These are phyloP conservation scores for Petrocephalus sullivani DNA, from an alignment of 2,797 vertebrate genomes.

Conservation along the genomic window DNA sequence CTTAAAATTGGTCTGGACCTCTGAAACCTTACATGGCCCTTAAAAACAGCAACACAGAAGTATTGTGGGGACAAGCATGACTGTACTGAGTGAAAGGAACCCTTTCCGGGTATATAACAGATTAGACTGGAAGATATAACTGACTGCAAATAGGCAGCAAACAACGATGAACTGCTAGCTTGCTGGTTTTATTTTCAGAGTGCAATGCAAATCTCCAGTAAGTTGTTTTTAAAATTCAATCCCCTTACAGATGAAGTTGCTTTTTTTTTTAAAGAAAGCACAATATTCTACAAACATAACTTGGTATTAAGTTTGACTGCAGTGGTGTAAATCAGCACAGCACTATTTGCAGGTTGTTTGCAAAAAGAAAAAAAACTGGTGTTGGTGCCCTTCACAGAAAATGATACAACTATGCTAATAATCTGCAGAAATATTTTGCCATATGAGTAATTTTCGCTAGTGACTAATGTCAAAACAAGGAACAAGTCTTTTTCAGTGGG, in stretches of 20 bases:
- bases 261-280: background rate
- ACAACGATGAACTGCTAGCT: background rate
- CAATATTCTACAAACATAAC: background rate
- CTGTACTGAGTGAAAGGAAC: background rate
- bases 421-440: background rate
- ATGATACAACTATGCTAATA: background rate
- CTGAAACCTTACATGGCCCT: background rate
- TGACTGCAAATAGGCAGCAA: background rate
- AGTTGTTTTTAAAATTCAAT: background rate
- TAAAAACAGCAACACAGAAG: background rate
- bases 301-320: background rate
- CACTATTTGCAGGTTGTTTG: background rate
- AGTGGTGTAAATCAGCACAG: background rate
- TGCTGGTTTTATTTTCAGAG: background rate
- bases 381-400: background rate
- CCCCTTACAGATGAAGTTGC: background rate
- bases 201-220: background rate
- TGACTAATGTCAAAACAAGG: constrained; percentile 1
- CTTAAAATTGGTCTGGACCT: background rate
- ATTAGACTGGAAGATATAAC: background rate
- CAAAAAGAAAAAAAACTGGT: background rate
- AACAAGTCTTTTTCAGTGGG: background rate
- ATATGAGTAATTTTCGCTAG: background rate
- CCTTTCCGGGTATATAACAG: background rate
- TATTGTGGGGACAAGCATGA: background rate